A percentile compares a stretch with the other conserved stretches of the same genome.
These are phyloP conservation scores for Orgyia antiqua DNA, from an alignment of 2,888 invertebrate species.

Conservation along the genomic window DNA sequence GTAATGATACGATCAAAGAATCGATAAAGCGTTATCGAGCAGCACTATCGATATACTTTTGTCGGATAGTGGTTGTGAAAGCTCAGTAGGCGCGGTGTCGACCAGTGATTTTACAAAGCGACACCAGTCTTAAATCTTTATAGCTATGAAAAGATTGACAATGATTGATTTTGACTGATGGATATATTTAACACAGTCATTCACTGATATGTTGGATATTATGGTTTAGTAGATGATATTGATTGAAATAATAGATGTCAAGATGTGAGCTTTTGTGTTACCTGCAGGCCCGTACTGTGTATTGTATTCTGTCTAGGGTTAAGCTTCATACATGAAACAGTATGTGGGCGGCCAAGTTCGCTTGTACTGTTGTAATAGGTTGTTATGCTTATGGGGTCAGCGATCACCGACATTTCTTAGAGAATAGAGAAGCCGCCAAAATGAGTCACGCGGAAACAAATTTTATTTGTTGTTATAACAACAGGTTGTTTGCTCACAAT, in stretches of 20 bases:
- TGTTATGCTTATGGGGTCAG: conserved; percentile 56
- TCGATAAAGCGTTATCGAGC: conserved; percentile 47
- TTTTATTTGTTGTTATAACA: conserved; percentile 42
- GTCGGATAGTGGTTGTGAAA: conserved; percentile 53
- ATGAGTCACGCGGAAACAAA: conserved; percentile 55
- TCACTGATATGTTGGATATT: too few relatives aligned
- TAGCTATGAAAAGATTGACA: conserved; percentile 38
- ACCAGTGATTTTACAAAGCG: conserved; percentile 9
- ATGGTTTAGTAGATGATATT: conserved; percentile 21
- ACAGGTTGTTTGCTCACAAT: conserved; percentile 54
- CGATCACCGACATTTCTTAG: conserved; percentile 44
- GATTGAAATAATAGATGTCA: conserved; percentile 35
- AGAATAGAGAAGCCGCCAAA: conserved; percentile 43
- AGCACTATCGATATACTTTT: conserved; percentile 37
- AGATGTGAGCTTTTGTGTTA: conserved; percentile 9
- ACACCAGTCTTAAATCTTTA: conserved; percentile 30
- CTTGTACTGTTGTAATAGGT: conserved; percentile 47
- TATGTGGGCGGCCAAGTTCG: conserved; percentile 70
- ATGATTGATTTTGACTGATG: conserved; percentile 41
- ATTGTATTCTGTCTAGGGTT: conserved; percentile 21
- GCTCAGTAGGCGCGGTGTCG: conserved; percentile 31
- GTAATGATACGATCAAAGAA: conserved; percentile 48
- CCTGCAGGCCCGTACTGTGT: conserved; percentile 4
- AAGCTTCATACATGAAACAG: conserved; percentile 37
- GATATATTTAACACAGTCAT: conserved; percentile 22